Conservation (phyloP, 2,113 vertebrate species). For the Tragelaphus imberbis region DNA sequence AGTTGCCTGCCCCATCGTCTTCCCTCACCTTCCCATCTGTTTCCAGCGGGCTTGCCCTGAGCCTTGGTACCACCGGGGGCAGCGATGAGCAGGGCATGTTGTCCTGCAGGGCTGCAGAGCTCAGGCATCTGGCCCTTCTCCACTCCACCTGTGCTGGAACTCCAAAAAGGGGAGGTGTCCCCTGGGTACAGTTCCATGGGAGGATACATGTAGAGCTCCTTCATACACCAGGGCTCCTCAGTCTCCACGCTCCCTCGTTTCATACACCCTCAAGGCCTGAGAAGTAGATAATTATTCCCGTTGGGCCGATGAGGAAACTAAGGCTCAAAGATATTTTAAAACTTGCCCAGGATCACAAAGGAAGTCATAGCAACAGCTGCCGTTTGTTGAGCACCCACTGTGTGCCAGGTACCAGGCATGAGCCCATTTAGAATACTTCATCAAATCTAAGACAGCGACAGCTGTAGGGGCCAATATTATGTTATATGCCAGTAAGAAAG, state of each 20-base stretch:
- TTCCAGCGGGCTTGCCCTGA: not conserved
- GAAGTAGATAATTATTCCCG: not conserved
- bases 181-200: not conserved
- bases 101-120: not conserved
- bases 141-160: not conserved
- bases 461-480: not conserved
- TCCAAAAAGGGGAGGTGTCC: not conserved
- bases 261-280: not conserved
- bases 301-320: not conserved
- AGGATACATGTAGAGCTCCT: not conserved
- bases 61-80: not conserved
- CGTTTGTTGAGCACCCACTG: not conserved
- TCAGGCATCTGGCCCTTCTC: not conserved
- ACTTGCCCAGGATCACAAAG: not conserved
- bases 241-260: not conserved
- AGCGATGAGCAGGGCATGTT: not conserved
- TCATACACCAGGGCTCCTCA: not conserved
- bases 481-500: not conserved
- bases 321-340: not conserved
- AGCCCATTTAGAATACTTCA: not conserved
- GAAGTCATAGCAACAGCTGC: not conserved
- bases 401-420: not conserved
- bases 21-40: not conserved
- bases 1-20: not conserved
- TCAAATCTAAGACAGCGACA: not conserved